These are phyloP conservation scores for Adineta ricciae DNA, from an alignment of 2,888 invertebrate species.

Conservation along the genomic window DNA sequence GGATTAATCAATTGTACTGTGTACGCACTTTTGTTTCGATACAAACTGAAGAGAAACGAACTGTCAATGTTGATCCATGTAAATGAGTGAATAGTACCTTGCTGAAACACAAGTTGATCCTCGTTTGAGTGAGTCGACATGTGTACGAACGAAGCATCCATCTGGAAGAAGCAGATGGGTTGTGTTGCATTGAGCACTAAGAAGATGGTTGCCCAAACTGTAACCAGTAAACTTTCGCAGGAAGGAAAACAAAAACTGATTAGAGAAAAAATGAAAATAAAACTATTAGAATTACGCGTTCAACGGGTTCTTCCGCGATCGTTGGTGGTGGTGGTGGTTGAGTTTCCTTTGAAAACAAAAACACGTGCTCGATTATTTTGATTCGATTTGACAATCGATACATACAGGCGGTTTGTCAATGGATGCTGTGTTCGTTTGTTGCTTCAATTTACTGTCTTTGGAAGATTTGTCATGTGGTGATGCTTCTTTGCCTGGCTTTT, in stretches of 20 bases:
- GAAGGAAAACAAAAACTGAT: not conserved
- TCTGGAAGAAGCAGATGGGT: not conserved
- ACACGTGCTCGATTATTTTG: not conserved
- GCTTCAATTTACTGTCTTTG: constrained; percentile 4
- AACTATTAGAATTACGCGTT: not conserved
- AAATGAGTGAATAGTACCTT: not conserved
- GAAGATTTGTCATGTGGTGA: constrained; percentile 22
- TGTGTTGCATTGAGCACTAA: not conserved
- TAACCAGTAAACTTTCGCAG: not conserved
- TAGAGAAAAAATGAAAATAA: not conserved
- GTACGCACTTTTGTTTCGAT: not conserved
- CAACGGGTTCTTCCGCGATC: not conserved
- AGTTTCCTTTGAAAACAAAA: not conserved
- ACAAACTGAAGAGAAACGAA: not conserved
- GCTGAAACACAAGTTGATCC: not conserved
- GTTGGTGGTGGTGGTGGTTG: not conserved
- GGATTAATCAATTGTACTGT: constrained; percentile 5
- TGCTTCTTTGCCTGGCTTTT: constrained; percentile 26
- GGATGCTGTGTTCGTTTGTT: not conserved
- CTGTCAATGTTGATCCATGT: not conserved
- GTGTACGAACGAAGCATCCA: not conserved
- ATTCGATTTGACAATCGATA: not conserved
- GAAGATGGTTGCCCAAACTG: not conserved
- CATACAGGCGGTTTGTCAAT: not conserved
- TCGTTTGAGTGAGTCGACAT: not conserved